These are phyloP conservation scores for Lathamus discolor DNA, from an alignment of 2,113 vertebrate genomes.

Conservation along the genomic window DNA sequence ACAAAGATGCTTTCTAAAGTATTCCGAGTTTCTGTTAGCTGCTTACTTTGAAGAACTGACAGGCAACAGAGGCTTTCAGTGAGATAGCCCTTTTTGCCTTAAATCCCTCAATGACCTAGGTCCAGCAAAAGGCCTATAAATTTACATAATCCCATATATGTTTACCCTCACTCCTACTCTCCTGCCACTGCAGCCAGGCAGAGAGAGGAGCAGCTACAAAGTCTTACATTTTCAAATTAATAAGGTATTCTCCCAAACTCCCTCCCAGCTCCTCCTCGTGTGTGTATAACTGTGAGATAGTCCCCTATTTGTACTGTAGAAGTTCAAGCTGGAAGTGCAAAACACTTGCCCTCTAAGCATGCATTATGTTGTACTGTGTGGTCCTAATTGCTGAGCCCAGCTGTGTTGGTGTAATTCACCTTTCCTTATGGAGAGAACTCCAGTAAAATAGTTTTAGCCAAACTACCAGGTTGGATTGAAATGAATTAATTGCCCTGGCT, in stretches of 20 bases:
- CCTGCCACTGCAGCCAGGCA: neutral
- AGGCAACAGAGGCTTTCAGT: neutral
- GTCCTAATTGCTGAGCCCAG: neutral
- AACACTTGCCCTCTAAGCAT: neutral
- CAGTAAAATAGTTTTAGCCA: neutral
- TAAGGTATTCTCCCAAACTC: neutral
- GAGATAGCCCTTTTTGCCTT: neutral
- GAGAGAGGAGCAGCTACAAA: neutral
- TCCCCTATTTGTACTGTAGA: neutral
- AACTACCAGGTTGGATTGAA: neutral
- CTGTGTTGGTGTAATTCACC: neutral
- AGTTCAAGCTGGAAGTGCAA: neutral
- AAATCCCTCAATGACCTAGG: neutral
- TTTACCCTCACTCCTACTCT: neutral
- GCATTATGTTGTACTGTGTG: neutral
- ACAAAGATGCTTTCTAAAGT: neutral
- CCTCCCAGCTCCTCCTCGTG: neutral
- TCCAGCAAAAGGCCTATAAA: neutral
- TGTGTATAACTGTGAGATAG: neutral
- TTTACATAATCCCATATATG: neutral
- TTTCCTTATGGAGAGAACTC: neutral
- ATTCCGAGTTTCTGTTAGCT: neutral
- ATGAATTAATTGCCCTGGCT: conserved; percentile 25
- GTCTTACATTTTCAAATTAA: neutral
- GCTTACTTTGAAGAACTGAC: neutral